Conservation (phyloP, 2,888 invertebrate genomes). For the Agriopis marginaria region DNA sequence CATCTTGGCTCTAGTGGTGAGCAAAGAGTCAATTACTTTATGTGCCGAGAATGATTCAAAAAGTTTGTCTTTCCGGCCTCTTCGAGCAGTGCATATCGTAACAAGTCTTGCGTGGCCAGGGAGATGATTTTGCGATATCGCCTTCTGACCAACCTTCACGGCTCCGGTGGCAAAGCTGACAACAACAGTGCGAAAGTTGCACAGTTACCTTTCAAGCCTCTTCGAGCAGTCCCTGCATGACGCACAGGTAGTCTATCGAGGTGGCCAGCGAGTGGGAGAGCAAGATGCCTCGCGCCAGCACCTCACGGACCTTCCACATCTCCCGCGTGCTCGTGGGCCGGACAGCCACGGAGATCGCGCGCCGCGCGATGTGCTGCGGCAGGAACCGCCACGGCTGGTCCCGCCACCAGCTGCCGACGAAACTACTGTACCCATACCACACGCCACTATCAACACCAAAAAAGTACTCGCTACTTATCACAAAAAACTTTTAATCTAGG, state of each 20-base stretch:
- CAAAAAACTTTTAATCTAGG: neutral
- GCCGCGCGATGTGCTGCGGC: constrained; percentile 63
- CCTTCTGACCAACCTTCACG: neutral
- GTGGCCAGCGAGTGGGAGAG: constrained; percentile 80
- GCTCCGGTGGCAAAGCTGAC: neutral
- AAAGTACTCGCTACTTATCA: neutral
- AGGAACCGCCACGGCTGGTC: constrained; percentile 71
- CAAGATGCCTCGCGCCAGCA: constrained; percentile 75
- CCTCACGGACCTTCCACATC: constrained; percentile 77
- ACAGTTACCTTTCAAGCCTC: constrained; percentile 57
- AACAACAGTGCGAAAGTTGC: neutral
- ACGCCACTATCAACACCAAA: neutral
- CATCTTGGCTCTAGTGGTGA: too few relatives aligned
- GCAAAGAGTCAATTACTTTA: too few relatives aligned
- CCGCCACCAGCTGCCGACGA: constrained; percentile 65
- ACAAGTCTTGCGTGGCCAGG: too few relatives aligned
- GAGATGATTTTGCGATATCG: too few relatives aligned
- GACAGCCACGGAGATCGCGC: constrained; percentile 58
- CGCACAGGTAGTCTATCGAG: constrained; percentile 80
- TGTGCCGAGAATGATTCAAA: too few relatives aligned
- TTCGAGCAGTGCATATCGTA: too few relatives aligned
- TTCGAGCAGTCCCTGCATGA: constrained; percentile 80
- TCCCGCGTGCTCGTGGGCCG: constrained; percentile 57
- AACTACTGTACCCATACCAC: neutral
- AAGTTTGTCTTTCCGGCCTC: too few relatives aligned